Evolutionary conservation across 2,113 vertebrate species (phyloP), one percentile per base, ranked within the genome.

Genomic region (Gallinago jamesoni): DNA sequence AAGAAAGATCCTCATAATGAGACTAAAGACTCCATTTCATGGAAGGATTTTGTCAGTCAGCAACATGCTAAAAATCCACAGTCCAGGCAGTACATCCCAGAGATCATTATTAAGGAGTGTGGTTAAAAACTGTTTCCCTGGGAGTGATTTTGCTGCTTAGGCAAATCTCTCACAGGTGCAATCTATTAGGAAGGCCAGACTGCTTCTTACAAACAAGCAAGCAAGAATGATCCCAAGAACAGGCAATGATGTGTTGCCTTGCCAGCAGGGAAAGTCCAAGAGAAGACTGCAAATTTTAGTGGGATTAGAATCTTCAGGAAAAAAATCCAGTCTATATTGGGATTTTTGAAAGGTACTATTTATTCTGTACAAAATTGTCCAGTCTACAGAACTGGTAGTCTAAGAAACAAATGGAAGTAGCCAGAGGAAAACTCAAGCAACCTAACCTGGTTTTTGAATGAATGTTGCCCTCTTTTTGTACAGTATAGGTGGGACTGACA

Each of bases 151-250:
- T 95, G 80, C 37, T 96, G 57, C 55, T 78, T 66, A 66, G 80
- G 53, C 41, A 92, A 84, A 79, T 93, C 66, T 94, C 69, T 92
- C 56, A 45, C 91, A 95, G 73, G 92, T 96, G 76, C 89, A 90
- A 68, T 30, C 35, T 67, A 31, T 95, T 92, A 93, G n/a, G 47
- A 89, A 89, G 66, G 48, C 64, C 83, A 93, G 92, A 91, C 56
- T 0, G 0, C 79, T 85, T 56, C 68, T 90, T 63, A 63, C 47
- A 86, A 97, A 83, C 53, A 81, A 84, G 50, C 35, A 72, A 91
- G 87, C 13, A 79, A 64, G 76, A 77, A 12, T 1, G 16, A 28
- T 87, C 77, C 81, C 73, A 76, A 47, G 62, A 67, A 50, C 4
- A 66, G 22, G 70, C 74, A 84, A 37, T 57, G 62, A 45, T 57